Percentiles rank a stretch among this genome's conserved stretches.
Conservation (phyloP, 2,888 invertebrate genomes). For the Prosopocoilus inquinatus region DNA sequence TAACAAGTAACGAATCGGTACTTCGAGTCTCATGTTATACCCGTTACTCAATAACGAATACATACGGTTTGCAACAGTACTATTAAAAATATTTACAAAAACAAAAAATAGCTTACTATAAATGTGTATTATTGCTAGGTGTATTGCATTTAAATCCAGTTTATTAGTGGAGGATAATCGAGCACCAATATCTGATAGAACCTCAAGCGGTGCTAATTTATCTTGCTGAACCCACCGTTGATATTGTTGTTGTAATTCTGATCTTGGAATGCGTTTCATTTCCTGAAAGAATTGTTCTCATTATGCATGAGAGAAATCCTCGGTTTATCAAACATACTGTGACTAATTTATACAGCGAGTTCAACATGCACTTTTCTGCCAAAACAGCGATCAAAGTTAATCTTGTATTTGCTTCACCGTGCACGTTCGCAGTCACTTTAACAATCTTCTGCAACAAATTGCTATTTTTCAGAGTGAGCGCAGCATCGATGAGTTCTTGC, state of each 20-base stretch:
- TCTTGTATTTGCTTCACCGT: constrained; percentile 51
- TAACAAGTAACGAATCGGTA: no score
- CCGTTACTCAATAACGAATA: no score
- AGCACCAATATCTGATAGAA: constrained; percentile 32
- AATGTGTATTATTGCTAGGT: constrained; percentile 54
- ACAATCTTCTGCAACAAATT: constrained; percentile 46
- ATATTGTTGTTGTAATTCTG: constrained; percentile 38
- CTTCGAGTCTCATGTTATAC: no score
- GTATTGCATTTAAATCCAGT: constrained; percentile 49
- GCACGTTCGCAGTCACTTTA: constrained; percentile 44
- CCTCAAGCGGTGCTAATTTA: constrained; percentile 37
- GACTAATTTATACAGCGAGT: constrained; percentile 53
- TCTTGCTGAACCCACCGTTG: constrained; percentile 41
- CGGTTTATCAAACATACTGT: constrained; percentile 39
- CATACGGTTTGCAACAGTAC: no score
- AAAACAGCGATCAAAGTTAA: constrained; percentile 54
- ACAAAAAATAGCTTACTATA: constrained; percentile 50
- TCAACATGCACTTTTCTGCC: constrained; percentile 56
- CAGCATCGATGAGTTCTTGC: constrained; percentile 57
- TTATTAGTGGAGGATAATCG: constrained; percentile 31
- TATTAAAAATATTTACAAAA: background rate
- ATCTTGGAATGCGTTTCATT: constrained; percentile 44
- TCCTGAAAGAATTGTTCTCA: constrained; percentile 40
- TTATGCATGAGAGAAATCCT: constrained; percentile 19
- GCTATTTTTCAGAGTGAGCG: constrained; percentile 47